Evolutionary conservation across 2,797 vertebrate species (phyloP).

Genomic region (Esox masquinongy): DNA sequence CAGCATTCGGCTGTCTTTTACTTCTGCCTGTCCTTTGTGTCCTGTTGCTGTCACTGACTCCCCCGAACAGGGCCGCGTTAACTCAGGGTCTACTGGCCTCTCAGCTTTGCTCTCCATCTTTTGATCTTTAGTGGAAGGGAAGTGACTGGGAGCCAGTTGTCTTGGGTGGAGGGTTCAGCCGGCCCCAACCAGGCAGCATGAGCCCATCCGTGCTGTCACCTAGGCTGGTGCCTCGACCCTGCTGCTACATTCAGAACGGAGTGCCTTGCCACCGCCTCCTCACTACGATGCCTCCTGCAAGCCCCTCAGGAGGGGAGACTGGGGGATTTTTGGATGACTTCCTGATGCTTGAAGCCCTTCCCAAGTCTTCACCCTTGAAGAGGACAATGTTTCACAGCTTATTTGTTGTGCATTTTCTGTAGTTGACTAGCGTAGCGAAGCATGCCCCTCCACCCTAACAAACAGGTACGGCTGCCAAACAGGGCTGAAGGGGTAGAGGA

Average conservation of each 20-base stretch:
- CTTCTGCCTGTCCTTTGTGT: neutral
- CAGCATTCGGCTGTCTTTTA: neutral
- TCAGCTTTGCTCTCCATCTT: neutral
- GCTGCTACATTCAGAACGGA: constrained; percentile 47
- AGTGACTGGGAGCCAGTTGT: constrained; percentile 18
- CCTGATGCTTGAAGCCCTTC: constrained; percentile 67
- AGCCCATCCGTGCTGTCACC: constrained; percentile 31
- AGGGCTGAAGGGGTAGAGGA: constrained; percentile 52
- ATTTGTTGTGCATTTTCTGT: constrained; percentile 62
- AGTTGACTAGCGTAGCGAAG: constrained; percentile 53
- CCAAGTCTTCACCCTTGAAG: constrained; percentile 68
- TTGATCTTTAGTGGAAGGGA: constrained; percentile 19
- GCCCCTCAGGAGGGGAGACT: constrained; percentile 49
- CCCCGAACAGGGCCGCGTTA: neutral
- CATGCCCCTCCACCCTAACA: constrained; percentile 60
- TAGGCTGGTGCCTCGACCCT: constrained; percentile 39
- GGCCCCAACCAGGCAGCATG: constrained; percentile 33
- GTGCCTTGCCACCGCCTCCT: constrained; percentile 42
- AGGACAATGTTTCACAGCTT: constrained; percentile 64
- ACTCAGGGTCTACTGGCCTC: neutral
- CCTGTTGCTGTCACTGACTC: neutral
- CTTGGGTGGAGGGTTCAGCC: constrained; percentile 25
- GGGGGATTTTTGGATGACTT: constrained; percentile 68
- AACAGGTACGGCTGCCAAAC: constrained; percentile 65
- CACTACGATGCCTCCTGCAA: constrained; percentile 44